Percentiles rank a stretch among this genome's conserved stretches.
Evolutionary conservation across 2,113 vertebrate species (phyloP).

Genomic region (Manacus vitellinus): DNA sequence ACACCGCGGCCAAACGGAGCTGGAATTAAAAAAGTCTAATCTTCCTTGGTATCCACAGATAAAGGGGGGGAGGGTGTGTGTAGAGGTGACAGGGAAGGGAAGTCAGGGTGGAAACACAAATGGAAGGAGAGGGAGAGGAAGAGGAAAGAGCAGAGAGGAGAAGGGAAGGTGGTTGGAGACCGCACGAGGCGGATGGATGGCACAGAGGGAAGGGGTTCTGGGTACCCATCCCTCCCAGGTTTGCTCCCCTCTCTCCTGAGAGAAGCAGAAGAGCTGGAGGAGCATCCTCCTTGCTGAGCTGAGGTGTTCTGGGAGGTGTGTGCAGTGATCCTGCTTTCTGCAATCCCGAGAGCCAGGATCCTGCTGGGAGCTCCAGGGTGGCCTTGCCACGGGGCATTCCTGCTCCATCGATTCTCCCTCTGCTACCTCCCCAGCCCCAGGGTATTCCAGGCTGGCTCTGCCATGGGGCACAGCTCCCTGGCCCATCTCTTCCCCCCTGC

Average conservation of each 20-base stretch:
- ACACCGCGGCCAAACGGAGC: background rate
- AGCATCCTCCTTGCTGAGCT: background rate
- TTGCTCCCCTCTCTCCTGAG: background rate
- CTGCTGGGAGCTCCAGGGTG: background rate
- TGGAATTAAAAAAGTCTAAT: slow-evolving; percentile 15
- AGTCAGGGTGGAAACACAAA: background rate
- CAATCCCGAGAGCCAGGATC: background rate
- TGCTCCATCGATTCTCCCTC: no score
- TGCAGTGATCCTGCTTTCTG: fast-evolving
- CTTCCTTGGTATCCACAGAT: slow-evolving; percentile 26
- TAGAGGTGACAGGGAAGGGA: background rate
- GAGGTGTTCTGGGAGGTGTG: background rate
- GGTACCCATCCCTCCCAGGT: fast-evolving
- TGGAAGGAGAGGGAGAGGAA: background rate
- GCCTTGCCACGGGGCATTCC: background rate
- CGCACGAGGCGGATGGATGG: fast-evolving
- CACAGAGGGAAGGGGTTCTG: background rate
- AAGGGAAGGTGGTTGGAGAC: background rate
- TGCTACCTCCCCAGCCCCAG: background rate
- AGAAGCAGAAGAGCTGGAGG: background rate
- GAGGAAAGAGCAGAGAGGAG: background rate
- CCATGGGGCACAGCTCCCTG: background rate
- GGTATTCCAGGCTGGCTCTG: background rate
- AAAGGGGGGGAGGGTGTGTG: fast-evolving
- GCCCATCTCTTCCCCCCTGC: no score